Percentiles rank a stretch among this genome's conserved stretches.
Evolutionary conservation across 1,140 invertebrate genomes (phyloP).

Genomic region (Bombus impatiens): DNA sequence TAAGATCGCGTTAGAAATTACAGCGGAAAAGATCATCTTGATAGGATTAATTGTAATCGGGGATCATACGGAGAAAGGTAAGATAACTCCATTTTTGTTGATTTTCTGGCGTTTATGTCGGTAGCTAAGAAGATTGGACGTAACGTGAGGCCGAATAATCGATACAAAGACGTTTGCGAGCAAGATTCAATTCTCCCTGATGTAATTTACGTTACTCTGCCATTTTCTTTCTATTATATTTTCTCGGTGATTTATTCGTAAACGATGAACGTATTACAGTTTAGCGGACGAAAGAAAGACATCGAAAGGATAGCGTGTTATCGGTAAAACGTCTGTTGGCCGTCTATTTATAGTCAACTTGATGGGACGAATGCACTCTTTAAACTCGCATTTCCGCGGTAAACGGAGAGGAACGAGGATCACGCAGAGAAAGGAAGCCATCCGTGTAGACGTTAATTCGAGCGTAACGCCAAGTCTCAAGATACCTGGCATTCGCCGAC

Average conservation of each 20-base stretch:
- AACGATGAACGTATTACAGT: slow-evolving; percentile 25
- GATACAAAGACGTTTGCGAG: neutral
- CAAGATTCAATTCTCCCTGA: neutral
- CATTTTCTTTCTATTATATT: neutral
- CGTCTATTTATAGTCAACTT: slow-evolving; percentile 38
- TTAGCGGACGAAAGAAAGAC: slow-evolving; percentile 22
- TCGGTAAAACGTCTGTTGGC: slow-evolving; percentile 40
- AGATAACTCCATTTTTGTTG: too few relatives aligned
- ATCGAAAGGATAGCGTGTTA: slow-evolving; percentile 4
- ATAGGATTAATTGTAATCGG: too few relatives aligned
- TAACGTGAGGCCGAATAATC: neutral
- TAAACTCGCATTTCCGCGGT: slow-evolving; percentile 48
- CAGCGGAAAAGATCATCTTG: too few relatives aligned
- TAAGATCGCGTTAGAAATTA: neutral
- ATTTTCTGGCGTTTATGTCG: too few relatives aligned
- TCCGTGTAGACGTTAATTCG: slow-evolving; percentile 43
- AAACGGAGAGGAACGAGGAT: slow-evolving; percentile 43
- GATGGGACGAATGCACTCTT: slow-evolving; percentile 51
- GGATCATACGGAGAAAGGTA: too few relatives aligned
- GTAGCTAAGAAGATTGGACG: too few relatives aligned
- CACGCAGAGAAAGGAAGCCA: slow-evolving; percentile 37
- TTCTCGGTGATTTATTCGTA: slow-evolving; percentile 39
- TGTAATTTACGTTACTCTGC: neutral
- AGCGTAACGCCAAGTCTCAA: slow-evolving; percentile 27
- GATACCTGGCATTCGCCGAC: neutral